A percentile compares a stretch with the other conserved stretches of the same genome.
Evolutionary conservation across 2,888 invertebrate genomes (phyloP).

Genomic region (Mechanitis mazaeus): DNA sequence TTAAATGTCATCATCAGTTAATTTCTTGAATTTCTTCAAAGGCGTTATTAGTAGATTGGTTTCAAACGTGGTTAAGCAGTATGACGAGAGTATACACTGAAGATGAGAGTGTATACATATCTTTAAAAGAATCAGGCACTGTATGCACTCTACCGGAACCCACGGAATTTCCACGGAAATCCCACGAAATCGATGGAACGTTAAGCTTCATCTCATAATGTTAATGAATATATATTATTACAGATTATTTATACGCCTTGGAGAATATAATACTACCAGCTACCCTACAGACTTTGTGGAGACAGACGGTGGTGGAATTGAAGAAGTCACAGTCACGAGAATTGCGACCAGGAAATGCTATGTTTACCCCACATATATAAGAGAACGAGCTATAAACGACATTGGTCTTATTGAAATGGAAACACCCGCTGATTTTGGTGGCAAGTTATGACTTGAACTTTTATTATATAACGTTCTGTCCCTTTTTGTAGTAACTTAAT

Average conservation of each 20-base stretch:
- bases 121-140: too few relatives aligned
- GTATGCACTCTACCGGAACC: too few relatives aligned
- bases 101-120: too few relatives aligned
- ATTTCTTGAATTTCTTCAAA: too few relatives aligned
- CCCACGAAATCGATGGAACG: too few relatives aligned
- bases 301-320: conserved; percentile 35
- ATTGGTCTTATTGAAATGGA: conserved; percentile 58
- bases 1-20: too few relatives aligned
- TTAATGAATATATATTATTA: conserved; percentile 13
- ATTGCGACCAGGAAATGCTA: conserved; percentile 43
- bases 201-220: background rate
- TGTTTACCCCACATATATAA: conserved; percentile 39
- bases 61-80: too few relatives aligned
- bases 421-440: conserved; percentile 44
- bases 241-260: conserved; percentile 30
- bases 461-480: background rate
- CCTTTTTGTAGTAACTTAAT: too few relatives aligned
- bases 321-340: conserved; percentile 48
- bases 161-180: too few relatives aligned
- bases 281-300: conserved; percentile 45
- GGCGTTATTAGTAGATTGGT: too few relatives aligned
- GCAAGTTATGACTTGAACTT: conserved; percentile 32
- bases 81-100: too few relatives aligned
- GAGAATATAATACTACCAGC: conserved; percentile 47
- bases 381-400: conserved; percentile 37